phyloP scores from a whole-genome alignment of 2,113 vertebrate genomes.

The Sceloporus undulatus region DNA sequence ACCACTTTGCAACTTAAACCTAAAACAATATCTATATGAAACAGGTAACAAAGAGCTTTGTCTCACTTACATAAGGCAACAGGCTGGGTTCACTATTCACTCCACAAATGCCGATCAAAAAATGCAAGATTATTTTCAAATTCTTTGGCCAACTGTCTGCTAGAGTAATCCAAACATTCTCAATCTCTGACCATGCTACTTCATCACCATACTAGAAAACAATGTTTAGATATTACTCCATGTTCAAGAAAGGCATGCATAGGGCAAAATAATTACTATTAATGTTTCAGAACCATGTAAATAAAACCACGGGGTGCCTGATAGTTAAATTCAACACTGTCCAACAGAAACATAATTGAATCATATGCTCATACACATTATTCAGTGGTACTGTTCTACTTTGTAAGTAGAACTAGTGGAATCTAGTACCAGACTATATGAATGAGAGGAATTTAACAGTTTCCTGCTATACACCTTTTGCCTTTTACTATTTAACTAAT shows the following conservation, averaged over 20 bases:
- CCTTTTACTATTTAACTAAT: no score
- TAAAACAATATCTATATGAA: constrained; percentile 19
- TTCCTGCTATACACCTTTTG: no score
- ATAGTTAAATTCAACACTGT: no score
- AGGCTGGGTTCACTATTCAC: constrained; percentile 98
- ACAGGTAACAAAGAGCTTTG: not conserved
- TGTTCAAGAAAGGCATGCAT: not conserved
- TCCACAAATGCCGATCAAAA: constrained; percentile 97
- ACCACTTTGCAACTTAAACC: no score
- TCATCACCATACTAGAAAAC: constrained; percentile 94
- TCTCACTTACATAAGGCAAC: constrained; percentile 92
- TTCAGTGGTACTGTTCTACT: no score
- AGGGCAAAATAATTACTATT: not conserved
- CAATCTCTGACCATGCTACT: constrained; percentile 97
- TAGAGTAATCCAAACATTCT: constrained; percentile 98
- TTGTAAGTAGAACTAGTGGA: no score
- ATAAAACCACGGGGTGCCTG: not conserved
- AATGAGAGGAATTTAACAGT: no score
- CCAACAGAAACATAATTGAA: no score
- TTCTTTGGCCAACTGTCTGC: constrained; percentile 99
- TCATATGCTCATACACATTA: no score
- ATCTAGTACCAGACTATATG: no score
- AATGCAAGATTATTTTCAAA: constrained; percentile 98
- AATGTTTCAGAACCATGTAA: not conserved
- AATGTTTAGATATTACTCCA: constrained; percentile 26